A percentile compares a stretch with the other conserved stretches of the same genome.
These are phyloP conservation scores for Isaurus tuberculatus DNA, from an alignment of 92 coral and sea anemone species.

Conservation along the genomic window DNA sequence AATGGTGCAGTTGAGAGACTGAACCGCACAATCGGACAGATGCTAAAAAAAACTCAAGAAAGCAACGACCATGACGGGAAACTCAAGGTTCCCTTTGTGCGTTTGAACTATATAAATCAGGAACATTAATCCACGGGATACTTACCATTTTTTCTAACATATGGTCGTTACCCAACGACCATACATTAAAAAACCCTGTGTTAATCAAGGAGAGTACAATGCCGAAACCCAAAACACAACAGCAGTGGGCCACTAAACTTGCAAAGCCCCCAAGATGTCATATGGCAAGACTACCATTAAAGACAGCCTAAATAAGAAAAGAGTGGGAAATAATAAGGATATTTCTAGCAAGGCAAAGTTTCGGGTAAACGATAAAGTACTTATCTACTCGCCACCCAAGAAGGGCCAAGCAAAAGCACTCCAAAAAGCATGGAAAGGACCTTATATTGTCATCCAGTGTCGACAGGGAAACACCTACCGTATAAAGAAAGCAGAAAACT, in stretches of 20 bases:
- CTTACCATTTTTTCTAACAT: conserved; percentile 47
- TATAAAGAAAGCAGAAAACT: background rate
- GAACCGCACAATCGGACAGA: conserved; percentile 27
- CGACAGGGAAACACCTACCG: background rate
- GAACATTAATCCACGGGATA: conserved; percentile 34
- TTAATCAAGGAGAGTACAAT: background rate
- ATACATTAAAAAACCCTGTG: conserved; percentile 30
- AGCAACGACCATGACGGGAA: conserved; percentile 43
- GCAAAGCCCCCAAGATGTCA: conserved; percentile 20
- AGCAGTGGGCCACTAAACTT: too few species aligned
- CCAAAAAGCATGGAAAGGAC: conserved; percentile 4
- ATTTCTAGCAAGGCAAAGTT: conserved; percentile 32
- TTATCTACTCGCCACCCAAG: conserved; percentile 46
- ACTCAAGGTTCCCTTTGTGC: conserved; percentile 32
- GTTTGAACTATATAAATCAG: conserved; percentile 36
- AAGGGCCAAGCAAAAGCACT: conserved; percentile 46
- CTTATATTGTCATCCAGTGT: background rate
- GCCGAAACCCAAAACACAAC: conserved; percentile 19
- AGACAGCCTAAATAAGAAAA: conserved; percentile 24
- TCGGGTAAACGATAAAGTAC: background rate
- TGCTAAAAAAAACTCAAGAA: conserved; percentile 36
- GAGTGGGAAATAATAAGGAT: conserved; percentile 16
- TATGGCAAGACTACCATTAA: conserved; percentile 7
- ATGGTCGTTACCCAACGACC: too few species aligned
- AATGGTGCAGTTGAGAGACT: conserved; percentile 38